These are phyloP conservation scores for Bombus superbus DNA, from an alignment of 1,140 invertebrate genomes.

Conservation along the genomic window DNA sequence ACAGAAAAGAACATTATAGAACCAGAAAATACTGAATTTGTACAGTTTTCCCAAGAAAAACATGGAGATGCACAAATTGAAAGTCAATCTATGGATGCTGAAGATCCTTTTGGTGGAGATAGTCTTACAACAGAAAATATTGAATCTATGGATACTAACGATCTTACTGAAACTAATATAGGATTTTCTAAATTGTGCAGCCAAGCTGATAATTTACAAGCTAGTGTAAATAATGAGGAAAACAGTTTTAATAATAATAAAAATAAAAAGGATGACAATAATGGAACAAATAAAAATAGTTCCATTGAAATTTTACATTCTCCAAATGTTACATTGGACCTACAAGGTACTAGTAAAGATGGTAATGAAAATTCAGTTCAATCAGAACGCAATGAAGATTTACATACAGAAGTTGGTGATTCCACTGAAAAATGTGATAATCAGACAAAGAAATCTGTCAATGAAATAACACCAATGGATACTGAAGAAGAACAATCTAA, in stretches of 20 bases:
- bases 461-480: slow-evolving; percentile 53
- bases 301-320: slow-evolving; percentile 2
- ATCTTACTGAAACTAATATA: slow-evolving; percentile 57
- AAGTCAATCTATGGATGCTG: slow-evolving; percentile 76
- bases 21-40: slow-evolving; percentile 79
- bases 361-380: slow-evolving; percentile 4
- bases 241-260: slow-evolving; percentile 32
- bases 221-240: slow-evolving; percentile 68
- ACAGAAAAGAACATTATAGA: slow-evolving; percentile 61
- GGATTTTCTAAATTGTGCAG: slow-evolving; percentile 73
- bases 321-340: not conserved
- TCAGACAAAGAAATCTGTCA: slow-evolving; percentile 46
- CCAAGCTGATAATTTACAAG: slow-evolving; percentile 73
- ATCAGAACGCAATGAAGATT: slow-evolving; percentile 4
- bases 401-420: slow-evolving; percentile 24
- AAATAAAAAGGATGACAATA: slow-evolving; percentile 30
- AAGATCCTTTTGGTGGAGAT: slow-evolving; percentile 80
- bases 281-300: slow-evolving; percentile 37
- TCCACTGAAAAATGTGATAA: slow-evolving; percentile 38
- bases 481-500: slow-evolving; percentile 68
- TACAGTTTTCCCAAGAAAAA: slow-evolving; percentile 80
- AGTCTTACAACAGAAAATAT: slow-evolving; percentile 69
- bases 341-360: slow-evolving; percentile 11
- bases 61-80: slow-evolving; percentile 78
- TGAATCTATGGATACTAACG: slow-evolving; percentile 73